A percentile compares a stretch with the other conserved stretches of the same genome.
Conservation (phyloP, 2,888 invertebrate species). For the Plusia festucae region DNA sequence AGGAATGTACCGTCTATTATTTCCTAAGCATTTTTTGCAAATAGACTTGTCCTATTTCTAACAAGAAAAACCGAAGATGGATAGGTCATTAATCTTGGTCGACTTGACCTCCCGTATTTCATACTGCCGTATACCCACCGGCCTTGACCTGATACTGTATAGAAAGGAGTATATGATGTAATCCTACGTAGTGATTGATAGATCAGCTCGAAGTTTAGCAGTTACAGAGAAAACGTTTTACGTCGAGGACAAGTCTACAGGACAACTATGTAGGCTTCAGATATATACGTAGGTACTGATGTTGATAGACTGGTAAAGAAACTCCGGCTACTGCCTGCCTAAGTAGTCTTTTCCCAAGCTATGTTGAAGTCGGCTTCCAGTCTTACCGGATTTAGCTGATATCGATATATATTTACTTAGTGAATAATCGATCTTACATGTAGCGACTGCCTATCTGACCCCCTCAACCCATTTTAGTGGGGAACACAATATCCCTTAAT, state of each 20-base stretch:
- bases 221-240: constrained; percentile 2
- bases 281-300: background rate
- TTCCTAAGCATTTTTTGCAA: too few species aligned
- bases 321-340: too few species aligned
- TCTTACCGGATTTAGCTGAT: too few species aligned
- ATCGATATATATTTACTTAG: too few species aligned
- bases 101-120: background rate
- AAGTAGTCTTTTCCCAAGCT: too few species aligned
- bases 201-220: background rate
- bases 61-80: background rate
- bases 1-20: too few species aligned
- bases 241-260: background rate
- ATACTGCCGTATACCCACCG: background rate
- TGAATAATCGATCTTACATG: too few species aligned
- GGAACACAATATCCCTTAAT: too few species aligned
- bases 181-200: constrained; percentile 1
- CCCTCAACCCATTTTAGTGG: too few species aligned
- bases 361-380: too few species aligned
- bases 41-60: constrained; percentile 3
- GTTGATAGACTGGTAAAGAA: background rate
- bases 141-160: background rate
- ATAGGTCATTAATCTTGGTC: background rate
- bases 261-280: background rate
- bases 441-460: too few species aligned
- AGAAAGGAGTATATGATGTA: background rate